phyloP scores from a whole-genome alignment of 2,113 vertebrate genomes.

The Motacilla tschutschensis region DNA sequence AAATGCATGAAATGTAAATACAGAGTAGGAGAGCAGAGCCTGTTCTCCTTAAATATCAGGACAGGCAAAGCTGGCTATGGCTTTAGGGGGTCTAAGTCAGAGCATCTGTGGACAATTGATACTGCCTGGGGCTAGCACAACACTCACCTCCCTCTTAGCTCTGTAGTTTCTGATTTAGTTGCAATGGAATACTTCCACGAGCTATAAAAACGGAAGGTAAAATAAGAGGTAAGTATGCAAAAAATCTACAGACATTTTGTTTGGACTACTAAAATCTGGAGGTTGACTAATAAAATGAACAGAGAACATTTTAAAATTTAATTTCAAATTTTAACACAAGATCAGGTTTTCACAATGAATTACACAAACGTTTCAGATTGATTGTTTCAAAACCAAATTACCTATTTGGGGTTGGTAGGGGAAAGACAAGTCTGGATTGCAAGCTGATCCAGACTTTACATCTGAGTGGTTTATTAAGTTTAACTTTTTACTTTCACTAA shows the following conservation, averaged over 20 bases:
- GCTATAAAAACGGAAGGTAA: not conserved
- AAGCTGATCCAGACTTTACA: not conserved
- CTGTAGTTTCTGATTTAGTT: not conserved
- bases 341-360: not conserved
- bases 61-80: not conserved
- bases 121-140: not conserved
- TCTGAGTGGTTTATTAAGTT: not conserved
- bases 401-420: rapidly evolving
- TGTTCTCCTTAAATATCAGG: not conserved
- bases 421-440: not conserved
- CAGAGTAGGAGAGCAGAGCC: not conserved
- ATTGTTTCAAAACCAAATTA: not conserved
- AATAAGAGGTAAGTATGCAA: not conserved
- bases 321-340: not conserved
- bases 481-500: not conserved
- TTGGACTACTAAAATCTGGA: not conserved
- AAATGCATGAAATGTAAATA: not conserved
- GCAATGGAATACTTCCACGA: not conserved
- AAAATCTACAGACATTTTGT: not conserved
- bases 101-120: not conserved
- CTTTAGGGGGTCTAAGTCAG: not conserved
- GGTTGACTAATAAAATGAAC: not conserved
- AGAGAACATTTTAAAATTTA: not conserved
- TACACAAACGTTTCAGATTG: not conserved
- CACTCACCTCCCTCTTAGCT: not conserved